These are phyloP conservation scores for Helogale parvula DNA, from an alignment of 2,113 vertebrate species.

Conservation along the genomic window DNA sequence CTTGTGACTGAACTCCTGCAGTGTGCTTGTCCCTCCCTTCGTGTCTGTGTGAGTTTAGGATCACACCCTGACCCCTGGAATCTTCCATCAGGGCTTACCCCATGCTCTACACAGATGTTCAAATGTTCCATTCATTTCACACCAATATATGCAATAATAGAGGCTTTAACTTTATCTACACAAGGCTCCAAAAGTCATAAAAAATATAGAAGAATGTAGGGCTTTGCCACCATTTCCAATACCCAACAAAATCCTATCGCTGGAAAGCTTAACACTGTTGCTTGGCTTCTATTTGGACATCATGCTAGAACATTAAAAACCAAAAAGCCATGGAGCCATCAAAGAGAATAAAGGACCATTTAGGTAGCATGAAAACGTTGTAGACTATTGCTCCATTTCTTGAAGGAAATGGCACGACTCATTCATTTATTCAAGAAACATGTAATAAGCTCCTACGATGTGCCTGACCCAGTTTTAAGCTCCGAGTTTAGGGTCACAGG, in stretches of 20 bases:
- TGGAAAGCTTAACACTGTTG: not conserved
- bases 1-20: not conserved
- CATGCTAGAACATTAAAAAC: not conserved
- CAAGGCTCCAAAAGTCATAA: not conserved
- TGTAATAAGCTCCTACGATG: not conserved
- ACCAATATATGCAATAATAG: not conserved
- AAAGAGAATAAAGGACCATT: not conserved
- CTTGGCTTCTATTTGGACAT: not conserved
- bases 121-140: not conserved
- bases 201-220: not conserved
- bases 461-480: not conserved
- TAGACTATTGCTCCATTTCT: not conserved
- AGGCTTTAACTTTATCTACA: not conserved
- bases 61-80: not conserved
- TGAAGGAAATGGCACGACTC: not conserved
- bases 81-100: not conserved
- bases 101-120: not conserved
- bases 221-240: not conserved
- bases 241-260: not conserved
- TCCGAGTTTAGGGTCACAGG: not conserved
- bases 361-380: not conserved
- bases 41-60: not conserved
- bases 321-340: not conserved
- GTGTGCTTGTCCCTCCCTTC: not conserved
- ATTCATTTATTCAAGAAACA: not conserved